Conservation (phyloP, 2,797 vertebrate genomes). For the Cuniculus paca region DNA sequence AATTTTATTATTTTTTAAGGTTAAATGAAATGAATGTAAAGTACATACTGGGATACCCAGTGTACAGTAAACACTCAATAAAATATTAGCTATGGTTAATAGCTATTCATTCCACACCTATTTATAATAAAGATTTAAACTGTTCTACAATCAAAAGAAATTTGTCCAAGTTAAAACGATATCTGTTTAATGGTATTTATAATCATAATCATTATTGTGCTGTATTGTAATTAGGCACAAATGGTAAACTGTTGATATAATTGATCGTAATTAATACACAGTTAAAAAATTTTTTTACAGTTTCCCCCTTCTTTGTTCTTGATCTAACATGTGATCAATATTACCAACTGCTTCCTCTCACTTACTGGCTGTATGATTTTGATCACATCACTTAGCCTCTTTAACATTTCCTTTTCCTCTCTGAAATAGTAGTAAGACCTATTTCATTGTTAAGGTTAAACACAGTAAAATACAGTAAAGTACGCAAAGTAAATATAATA, state of each 20-base stretch:
- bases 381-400: slow-evolving; percentile 54
- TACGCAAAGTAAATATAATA: slow-evolving; percentile 67
- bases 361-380: slow-evolving; percentile 57
- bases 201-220: slow-evolving; percentile 78
- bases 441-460: slow-evolving; percentile 69
- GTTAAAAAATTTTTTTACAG: slow-evolving; percentile 29
- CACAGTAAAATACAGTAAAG: slow-evolving; percentile 69
- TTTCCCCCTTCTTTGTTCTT: slow-evolving; percentile 73
- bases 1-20: not conserved
- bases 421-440: slow-evolving; percentile 65
- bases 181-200: slow-evolving; percentile 76
- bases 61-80: slow-evolving; percentile 77
- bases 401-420: slow-evolving; percentile 68
- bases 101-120: slow-evolving; percentile 66
- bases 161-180: slow-evolving; percentile 71
- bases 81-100: slow-evolving; percentile 72
- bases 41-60: slow-evolving; percentile 45
- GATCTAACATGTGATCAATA: slow-evolving; percentile 67
- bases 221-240: slow-evolving; percentile 77
- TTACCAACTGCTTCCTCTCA: slow-evolving; percentile 43
- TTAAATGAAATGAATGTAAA: slow-evolving; percentile 66
- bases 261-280: slow-evolving; percentile 73
- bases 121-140: slow-evolving; percentile 72
- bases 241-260: slow-evolving; percentile 77
- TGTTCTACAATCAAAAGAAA: slow-evolving; percentile 78